Conservation (phyloP, 2,797 vertebrate genomes). For the Lepilemur ruficaudatus region DNA sequence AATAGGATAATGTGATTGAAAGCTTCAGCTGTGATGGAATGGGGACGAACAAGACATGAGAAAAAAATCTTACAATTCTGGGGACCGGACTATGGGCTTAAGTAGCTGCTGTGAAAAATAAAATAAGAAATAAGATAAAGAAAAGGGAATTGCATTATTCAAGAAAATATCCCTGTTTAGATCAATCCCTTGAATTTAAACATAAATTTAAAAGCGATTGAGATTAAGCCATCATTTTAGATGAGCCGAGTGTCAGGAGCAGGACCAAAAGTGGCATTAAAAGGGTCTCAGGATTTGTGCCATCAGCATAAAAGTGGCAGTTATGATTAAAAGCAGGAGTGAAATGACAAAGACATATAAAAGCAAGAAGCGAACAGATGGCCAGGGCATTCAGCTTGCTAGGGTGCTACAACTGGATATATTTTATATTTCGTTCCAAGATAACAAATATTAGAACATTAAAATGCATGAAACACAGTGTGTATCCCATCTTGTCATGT, state of each 20-base stretch:
- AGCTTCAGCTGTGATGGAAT: background rate
- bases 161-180: background rate
- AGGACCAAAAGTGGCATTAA: background rate
- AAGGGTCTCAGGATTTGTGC: background rate
- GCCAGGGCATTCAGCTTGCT: background rate
- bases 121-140: background rate
- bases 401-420: background rate
- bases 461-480: constrained; percentile 57
- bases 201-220: constrained; percentile 37
- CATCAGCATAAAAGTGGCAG: background rate
- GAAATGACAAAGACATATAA: constrained; percentile 3
- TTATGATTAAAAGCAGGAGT: constrained; percentile 34
- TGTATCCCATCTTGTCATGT: constrained; percentile 25
- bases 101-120: background rate
- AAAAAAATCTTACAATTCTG: background rate
- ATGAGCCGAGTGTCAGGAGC: background rate
- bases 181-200: background rate
- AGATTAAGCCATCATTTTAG: constrained; percentile 12
- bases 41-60: background rate
- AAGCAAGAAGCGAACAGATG: constrained; percentile 61
- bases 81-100: background rate
- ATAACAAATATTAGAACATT: constrained; percentile 71
- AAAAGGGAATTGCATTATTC: background rate
- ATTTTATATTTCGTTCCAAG: constrained; percentile 48
- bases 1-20: background rate